Evolutionary conservation across 2,113 vertebrate species (phyloP).

Genomic region (Bombycilla garrulus): DNA sequence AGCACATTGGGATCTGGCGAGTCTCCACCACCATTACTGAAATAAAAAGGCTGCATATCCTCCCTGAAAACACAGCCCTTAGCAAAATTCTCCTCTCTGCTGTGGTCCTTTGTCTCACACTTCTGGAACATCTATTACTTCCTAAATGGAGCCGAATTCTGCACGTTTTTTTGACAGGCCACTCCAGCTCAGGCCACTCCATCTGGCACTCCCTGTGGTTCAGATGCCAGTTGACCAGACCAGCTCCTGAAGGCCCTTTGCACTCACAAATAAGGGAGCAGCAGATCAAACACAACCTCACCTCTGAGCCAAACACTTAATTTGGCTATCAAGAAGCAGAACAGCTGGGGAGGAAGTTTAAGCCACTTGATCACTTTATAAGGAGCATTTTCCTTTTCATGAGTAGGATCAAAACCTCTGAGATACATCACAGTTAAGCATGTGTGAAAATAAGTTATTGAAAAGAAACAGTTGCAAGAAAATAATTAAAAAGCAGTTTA

Average conservation of each 20-base stretch:
- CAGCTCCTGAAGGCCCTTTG: background rate
- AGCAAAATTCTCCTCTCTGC: background rate
- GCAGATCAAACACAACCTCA: background rate
- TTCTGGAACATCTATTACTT: background rate
- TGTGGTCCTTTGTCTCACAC: background rate
- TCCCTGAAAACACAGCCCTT: background rate
- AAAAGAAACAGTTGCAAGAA: background rate
- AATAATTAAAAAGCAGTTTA: background rate
- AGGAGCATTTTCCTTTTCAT: slow-evolving; percentile 51
- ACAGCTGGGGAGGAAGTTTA: slow-evolving; percentile 54
- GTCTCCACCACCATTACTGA: background rate
- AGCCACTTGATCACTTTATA: slow-evolving; percentile 40
- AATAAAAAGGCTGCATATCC: background rate
- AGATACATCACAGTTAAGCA: background rate
- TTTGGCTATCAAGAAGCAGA: slow-evolving; percentile 5
- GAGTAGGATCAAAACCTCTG: slow-evolving; percentile 9
- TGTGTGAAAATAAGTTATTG: background rate
- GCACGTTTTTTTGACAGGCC: background rate
- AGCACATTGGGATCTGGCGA: background rate
- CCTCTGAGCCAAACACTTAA: background rate
- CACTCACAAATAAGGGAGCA: background rate
- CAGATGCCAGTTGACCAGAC: background rate
- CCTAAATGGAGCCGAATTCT: background rate
- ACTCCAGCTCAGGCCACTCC: background rate
- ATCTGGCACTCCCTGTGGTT: background rate